Evolutionary conservation across 2,113 vertebrate species (phyloP).

Genomic region (Lathamus discolor): DNA sequence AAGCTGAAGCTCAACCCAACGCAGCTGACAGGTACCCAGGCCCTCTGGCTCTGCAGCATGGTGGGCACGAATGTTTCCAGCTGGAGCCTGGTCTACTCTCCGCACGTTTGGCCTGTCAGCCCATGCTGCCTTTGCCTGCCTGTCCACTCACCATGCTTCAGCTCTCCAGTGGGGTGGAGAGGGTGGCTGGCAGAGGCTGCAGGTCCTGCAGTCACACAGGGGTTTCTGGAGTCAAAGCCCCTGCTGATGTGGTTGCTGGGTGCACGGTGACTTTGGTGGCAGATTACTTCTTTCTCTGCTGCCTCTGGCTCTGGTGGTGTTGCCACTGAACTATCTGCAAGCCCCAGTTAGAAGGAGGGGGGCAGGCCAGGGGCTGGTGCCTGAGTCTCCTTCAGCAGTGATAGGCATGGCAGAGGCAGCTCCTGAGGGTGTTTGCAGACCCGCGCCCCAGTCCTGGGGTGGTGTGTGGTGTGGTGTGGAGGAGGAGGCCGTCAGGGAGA

Average conservation of each 20-base stretch:
- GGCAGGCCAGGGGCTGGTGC: not conserved
- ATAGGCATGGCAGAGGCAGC: not conserved
- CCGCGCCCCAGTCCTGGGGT: not conserved
- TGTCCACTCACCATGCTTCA: fast-evolving
- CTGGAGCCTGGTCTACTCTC: fast-evolving
- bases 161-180: not conserved
- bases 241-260: not conserved
- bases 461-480: not conserved
- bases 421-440: not conserved
- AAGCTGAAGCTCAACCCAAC: not conserved
- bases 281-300: not conserved
- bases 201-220: fast-evolving
- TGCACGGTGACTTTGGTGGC: not conserved
- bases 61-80: not conserved
- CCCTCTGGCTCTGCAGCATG: fast-evolving
- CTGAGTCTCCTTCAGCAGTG: fast-evolving
- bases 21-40: not conserved
- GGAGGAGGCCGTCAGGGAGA: not conserved
- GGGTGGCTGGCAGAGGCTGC: not conserved
- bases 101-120: no score
- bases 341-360: not conserved
- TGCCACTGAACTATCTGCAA: not conserved
- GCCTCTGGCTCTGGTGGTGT: not conserved
- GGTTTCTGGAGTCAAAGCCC: not conserved
- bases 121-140: not conserved